These are phyloP conservation scores for Stenolophus ochropezus DNA, from an alignment of 2,888 invertebrate species.

Conservation along the genomic window DNA sequence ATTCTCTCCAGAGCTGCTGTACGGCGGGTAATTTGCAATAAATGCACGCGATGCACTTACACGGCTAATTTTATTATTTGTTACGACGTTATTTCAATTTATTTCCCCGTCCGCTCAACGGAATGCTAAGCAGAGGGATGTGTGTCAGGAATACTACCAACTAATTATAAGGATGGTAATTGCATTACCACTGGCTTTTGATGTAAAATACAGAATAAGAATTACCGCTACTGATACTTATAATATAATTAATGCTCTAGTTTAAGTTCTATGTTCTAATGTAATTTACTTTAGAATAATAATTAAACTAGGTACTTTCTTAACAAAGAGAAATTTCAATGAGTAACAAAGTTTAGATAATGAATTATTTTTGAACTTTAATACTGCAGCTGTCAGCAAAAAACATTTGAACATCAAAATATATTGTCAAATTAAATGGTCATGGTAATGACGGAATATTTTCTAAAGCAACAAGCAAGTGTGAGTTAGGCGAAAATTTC, in stretches of 20 bases:
- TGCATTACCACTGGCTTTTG: neutral
- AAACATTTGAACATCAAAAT: too few species aligned
- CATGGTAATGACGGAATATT: too few species aligned
- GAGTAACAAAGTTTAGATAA: too few species aligned
- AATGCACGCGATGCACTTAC: neutral
- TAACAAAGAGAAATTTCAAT: too few species aligned
- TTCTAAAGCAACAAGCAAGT: too few species aligned
- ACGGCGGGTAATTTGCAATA: neutral
- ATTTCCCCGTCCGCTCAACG: neutral
- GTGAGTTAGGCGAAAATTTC: too few species aligned
- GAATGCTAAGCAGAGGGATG: neutral
- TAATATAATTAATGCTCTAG: neutral
- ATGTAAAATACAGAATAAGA: neutral
- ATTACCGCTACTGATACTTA: neutral
- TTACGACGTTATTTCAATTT: constrained; percentile 6
- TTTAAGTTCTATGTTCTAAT: too few species aligned
- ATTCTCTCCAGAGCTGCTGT: neutral
- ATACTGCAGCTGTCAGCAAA: too few species aligned
- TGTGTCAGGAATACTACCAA: neutral
- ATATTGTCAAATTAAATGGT: too few species aligned
- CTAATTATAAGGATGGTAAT: neutral
- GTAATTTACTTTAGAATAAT: too few species aligned
- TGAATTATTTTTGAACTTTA: too few species aligned
- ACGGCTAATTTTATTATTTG: constrained; percentile 6
- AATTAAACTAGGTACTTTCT: too few species aligned